These are phyloP conservation scores for Saturnia japonica DNA, from an alignment of 2,888 invertebrate species.

Conservation along the genomic window DNA sequence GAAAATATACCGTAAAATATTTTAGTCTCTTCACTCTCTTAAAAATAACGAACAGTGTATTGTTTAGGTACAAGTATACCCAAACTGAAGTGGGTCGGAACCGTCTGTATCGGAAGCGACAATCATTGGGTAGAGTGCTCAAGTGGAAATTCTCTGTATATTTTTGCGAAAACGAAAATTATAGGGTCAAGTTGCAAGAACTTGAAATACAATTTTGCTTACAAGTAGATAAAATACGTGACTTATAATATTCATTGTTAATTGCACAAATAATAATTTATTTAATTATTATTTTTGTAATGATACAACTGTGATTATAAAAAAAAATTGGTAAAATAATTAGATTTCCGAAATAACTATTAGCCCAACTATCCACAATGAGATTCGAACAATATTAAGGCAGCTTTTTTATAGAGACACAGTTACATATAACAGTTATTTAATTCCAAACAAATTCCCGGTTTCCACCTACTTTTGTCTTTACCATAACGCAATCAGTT, in stretches of 20 bases:
- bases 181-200: not conserved
- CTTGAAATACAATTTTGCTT: not conserved
- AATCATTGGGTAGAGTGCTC: conserved; percentile 73
- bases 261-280: too few species aligned
- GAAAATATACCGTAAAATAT: not conserved
- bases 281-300: too few species aligned
- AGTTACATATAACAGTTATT: too few species aligned
- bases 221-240: not conserved
- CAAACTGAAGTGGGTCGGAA: conserved; percentile 4
- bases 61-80: conserved; percentile 3
- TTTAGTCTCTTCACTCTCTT: not conserved
- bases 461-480: too few species aligned
- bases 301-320: too few species aligned
- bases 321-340: too few species aligned
- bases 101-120: conserved; percentile 2
- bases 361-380: too few species aligned
- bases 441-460: too few species aligned
- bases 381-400: too few species aligned
- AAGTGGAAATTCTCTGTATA: conserved; percentile 3
- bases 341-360: too few species aligned
- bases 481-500: too few species aligned
- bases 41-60: conserved; percentile 5
- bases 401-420: too few species aligned
- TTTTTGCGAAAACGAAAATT: conserved; percentile 1
- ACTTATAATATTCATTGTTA: not conserved